Evolutionary conservation across 2,797 vertebrate species (phyloP).

Genomic region (Capromys pilorides): DNA sequence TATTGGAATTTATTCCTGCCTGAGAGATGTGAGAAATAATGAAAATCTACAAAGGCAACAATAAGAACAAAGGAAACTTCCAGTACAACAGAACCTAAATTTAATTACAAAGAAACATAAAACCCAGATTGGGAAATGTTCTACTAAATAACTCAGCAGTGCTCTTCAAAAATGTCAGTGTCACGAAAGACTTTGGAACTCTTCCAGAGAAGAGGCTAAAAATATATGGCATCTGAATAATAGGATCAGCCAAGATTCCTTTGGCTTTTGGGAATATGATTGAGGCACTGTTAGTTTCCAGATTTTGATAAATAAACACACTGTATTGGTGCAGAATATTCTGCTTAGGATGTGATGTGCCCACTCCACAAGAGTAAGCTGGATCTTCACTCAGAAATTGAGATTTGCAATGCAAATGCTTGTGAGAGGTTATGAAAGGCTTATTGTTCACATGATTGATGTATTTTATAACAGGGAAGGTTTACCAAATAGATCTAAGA

Average conservation of each 20-base stretch:
- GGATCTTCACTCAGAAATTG: background rate
- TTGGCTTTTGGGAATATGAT: background rate
- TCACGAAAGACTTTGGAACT: background rate
- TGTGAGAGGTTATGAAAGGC: background rate
- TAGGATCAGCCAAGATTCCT: background rate
- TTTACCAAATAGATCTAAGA: background rate
- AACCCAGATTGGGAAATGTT: background rate
- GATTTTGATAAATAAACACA: background rate
- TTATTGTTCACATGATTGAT: background rate
- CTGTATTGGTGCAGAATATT: background rate
- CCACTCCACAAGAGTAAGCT: background rate
- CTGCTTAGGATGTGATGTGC: background rate
- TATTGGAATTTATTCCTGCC: background rate
- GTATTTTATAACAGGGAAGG: background rate
- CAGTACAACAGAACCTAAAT: background rate
- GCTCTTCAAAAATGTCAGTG: background rate
- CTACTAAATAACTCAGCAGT: background rate
- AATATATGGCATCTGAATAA: background rate
- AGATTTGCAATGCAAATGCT: background rate
- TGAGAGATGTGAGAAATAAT: background rate
- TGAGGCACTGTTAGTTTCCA: background rate
- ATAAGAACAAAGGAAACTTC: background rate
- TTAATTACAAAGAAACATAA: conserved; percentile 41
- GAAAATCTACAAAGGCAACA: background rate
- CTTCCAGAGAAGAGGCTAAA: background rate